These are phyloP conservation scores for Eupsittula cactorum DNA, from an alignment of 2,113 vertebrate species.

Conservation along the genomic window DNA sequence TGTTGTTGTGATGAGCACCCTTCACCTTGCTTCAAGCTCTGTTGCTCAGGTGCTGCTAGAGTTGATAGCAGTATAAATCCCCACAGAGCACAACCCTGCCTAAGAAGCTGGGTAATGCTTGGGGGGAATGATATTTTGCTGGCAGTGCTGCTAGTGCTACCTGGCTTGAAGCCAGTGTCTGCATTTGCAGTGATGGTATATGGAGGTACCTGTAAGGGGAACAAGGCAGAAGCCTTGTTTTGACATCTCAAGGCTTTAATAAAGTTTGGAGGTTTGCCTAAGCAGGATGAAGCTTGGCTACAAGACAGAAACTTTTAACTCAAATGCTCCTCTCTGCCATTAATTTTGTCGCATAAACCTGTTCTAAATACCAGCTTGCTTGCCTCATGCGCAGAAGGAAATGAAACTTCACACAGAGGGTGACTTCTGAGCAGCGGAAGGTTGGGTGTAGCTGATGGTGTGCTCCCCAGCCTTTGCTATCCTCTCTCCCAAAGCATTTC, in stretches of 20 bases:
- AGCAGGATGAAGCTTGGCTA: not conserved
- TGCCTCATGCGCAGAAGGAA: not conserved
- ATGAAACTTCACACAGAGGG: accelerated
- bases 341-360: not conserved
- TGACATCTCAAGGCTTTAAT: slow-evolving; percentile 41
- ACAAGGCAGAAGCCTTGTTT: not conserved
- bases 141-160: not conserved
- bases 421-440: not conserved
- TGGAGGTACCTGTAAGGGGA: not conserved
- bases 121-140: not conserved
- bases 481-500: not conserved
- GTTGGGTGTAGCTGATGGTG: not conserved
- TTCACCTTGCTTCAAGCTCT: not conserved
- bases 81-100: not conserved
- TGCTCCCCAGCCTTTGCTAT: not conserved
- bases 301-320: not conserved
- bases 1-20: not conserved
- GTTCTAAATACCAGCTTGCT: not conserved
- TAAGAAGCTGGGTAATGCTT: not conserved
- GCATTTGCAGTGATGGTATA: not conserved
- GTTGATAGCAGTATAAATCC: not conserved
- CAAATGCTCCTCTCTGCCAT: not conserved
- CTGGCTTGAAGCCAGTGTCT: not conserved
- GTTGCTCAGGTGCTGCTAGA: not conserved
- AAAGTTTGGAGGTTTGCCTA: slow-evolving; percentile 32